Percentiles rank a stretch among this genome's conserved stretches.
These are phyloP conservation scores for Eulemur rubriventer DNA, from an alignment of 2,797 vertebrate species.

Conservation along the genomic window DNA sequence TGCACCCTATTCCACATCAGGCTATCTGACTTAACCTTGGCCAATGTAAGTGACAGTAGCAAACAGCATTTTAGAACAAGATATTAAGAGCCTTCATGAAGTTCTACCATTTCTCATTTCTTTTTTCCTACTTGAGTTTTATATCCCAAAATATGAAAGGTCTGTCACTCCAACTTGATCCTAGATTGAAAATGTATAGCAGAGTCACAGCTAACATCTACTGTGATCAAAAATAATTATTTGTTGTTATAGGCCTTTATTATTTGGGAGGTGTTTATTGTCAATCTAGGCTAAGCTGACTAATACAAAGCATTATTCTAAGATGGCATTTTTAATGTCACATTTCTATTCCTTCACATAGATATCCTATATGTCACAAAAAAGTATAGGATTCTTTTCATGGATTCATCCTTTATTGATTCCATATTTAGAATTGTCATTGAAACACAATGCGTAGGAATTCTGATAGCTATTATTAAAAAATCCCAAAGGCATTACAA, in stretches of 20 bases:
- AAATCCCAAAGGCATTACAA: background rate
- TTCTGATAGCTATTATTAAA: background rate
- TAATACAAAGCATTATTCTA: background rate
- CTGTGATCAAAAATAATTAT: background rate
- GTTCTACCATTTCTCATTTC: background rate
- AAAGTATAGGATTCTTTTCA: background rate
- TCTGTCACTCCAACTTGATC: background rate
- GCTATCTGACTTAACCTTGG: background rate
- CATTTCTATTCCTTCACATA: background rate
- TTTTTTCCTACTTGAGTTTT: background rate
- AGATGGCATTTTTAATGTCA: background rate
- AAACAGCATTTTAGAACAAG: background rate
- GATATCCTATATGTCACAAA: background rate
- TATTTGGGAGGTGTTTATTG: background rate
- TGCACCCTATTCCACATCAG: background rate
- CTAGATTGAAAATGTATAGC: background rate
- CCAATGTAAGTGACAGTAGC: background rate
- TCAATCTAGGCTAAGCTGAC: background rate
- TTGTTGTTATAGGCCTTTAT: background rate
- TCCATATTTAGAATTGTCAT: background rate
- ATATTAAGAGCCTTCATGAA: background rate
- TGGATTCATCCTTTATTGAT: background rate
- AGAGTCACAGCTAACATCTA: background rate
- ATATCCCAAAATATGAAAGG: background rate
- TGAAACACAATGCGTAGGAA: background rate